phyloP scores from a whole-genome alignment of 1,140 invertebrate species.

The Dendroctonus valens region DNA sequence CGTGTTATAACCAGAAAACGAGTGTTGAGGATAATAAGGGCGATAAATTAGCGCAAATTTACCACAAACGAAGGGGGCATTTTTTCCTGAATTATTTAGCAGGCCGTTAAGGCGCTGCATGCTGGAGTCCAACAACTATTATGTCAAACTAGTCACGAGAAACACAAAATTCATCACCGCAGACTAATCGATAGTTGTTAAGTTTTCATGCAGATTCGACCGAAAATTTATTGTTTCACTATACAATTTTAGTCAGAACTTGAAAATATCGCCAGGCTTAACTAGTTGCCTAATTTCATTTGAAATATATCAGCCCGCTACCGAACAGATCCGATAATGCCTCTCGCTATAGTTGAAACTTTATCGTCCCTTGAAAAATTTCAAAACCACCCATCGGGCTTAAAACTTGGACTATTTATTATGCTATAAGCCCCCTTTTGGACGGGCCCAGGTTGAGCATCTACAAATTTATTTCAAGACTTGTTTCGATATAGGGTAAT shows the following conservation, averaged over 20 bases:
- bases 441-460: too few species aligned
- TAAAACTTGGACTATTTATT: constrained; percentile 14
- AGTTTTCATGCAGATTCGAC: constrained; percentile 9
- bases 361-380: constrained; percentile 22
- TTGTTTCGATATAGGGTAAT: too few species aligned
- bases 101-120: too few species aligned
- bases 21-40: too few species aligned
- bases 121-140: background rate
- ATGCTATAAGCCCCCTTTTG: too few species aligned
- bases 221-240: constrained; percentile 21
- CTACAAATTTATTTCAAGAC: too few species aligned
- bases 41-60: too few species aligned
- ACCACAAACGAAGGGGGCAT: too few species aligned
- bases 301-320: constrained; percentile 15
- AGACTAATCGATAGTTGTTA: constrained; percentile 23
- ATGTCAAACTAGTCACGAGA: background rate
- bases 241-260: constrained; percentile 25
- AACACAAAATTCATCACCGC: constrained; percentile 7
- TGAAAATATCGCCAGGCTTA: constrained; percentile 26
- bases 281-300: constrained; percentile 27
- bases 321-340: constrained; percentile 14
- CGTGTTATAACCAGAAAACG: background rate
- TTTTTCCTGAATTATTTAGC: too few species aligned
- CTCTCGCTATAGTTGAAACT: constrained; percentile 12
- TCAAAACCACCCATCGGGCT: background rate